Percentiles rank a stretch among this genome's conserved stretches.
These are phyloP conservation scores for Hippasteria phrygiana DNA, from an alignment of 53 echinoderm and acorn worm species.

Conservation along the genomic window DNA sequence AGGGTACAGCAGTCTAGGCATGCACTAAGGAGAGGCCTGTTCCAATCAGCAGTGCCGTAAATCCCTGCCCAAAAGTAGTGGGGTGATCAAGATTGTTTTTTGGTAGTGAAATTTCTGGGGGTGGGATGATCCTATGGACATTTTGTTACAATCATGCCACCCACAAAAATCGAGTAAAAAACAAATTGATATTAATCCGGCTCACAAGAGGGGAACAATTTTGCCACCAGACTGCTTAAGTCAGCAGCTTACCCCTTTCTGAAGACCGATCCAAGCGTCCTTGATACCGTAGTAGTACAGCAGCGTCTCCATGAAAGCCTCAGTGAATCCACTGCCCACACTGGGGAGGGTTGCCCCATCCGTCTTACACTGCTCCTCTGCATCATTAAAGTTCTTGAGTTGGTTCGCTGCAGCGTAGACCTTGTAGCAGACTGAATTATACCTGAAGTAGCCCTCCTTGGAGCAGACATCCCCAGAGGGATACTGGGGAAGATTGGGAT, in stretches of 20 bases:
- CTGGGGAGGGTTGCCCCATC: slow-evolving; percentile 61
- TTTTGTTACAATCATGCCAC: too few relatives aligned
- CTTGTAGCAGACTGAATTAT: slow-evolving; percentile 64
- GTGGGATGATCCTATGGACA: too few relatives aligned
- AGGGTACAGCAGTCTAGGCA: too few relatives aligned
- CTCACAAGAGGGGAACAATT: too few relatives aligned
- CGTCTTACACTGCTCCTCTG: slow-evolving; percentile 39
- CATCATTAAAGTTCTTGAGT: slow-evolving; percentile 35
- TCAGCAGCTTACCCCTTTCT: slow-evolving; percentile 19
- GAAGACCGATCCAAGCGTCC: slow-evolving; percentile 74
- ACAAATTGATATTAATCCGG: too few relatives aligned
- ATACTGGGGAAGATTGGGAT: slow-evolving; percentile 14
- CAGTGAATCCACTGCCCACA: slow-evolving; percentile 56
- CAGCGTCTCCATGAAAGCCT: slow-evolving; percentile 75
- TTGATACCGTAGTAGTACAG: slow-evolving; percentile 55
- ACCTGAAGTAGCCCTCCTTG: slow-evolving; percentile 57
- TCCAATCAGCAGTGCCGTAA: too few relatives aligned
- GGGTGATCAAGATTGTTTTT: too few relatives aligned
- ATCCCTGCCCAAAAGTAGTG: too few relatives aligned
- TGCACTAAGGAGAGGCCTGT: too few relatives aligned
- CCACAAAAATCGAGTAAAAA: too few relatives aligned
- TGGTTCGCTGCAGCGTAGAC: neutral
- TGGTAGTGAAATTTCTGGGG: too few relatives aligned
- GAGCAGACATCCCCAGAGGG: slow-evolving; percentile 51
- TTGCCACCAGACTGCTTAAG: neutral